Percentiles rank a stretch among this genome's conserved stretches.
These are phyloP conservation scores for Pemphigus obesinymphae DNA, from an alignment of 1,140 invertebrate species.

Conservation along the genomic window DNA sequence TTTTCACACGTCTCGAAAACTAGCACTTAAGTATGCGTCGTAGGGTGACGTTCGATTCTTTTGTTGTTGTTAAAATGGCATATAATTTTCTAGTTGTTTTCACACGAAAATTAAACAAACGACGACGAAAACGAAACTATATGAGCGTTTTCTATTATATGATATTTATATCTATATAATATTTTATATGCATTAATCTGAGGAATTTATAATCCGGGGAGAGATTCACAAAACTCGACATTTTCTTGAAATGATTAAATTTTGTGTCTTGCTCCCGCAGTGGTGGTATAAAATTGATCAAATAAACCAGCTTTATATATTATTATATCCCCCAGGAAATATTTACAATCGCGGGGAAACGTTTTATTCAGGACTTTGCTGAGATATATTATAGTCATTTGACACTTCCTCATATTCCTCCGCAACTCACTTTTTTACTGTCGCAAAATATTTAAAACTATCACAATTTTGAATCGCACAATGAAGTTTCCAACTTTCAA, in stretches of 20 bases:
- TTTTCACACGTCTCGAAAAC: no score
- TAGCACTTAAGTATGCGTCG: no score
- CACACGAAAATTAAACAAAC: no score
- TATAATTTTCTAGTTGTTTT: no score
- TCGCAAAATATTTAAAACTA: no score
- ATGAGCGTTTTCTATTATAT: background rate
- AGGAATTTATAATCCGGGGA: background rate
- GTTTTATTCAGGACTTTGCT: background rate
- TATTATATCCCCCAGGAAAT: background rate
- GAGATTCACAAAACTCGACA: background rate
- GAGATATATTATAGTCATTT: no score
- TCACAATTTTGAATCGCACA: no score
- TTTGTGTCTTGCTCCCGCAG: background rate
- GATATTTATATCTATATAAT: background rate
- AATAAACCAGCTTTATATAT: background rate
- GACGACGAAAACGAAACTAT: background rate
- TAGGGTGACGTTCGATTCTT: no score
- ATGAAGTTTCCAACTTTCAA: no score
- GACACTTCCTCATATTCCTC: no score
- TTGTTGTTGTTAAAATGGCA: no score
- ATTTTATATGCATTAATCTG: background rate
- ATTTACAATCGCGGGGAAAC: background rate
- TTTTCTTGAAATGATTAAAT: background rate
- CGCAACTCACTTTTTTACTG: no score
- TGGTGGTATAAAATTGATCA: background rate